A percentile compares a stretch with the other conserved stretches of the same genome.
phyloP scores from a whole-genome alignment of 2,113 vertebrate genomes.

The Oryzias celebensis region DNA sequence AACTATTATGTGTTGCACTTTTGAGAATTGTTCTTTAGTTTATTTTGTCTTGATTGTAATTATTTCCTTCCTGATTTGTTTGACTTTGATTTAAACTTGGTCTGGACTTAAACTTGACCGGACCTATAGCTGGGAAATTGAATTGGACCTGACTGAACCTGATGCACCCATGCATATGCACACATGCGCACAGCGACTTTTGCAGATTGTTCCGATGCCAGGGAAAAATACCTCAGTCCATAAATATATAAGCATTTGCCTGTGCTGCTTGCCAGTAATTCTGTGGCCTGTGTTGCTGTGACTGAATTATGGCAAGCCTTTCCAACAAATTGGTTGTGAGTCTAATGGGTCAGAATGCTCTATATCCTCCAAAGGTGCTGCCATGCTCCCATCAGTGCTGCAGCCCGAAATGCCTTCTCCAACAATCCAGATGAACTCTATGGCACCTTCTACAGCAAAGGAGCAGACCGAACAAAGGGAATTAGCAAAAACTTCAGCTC shows the following conservation, averaged over 20 bases:
- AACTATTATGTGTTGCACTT: conserved; percentile 18
- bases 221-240: conserved; percentile 55
- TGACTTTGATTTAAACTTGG: conserved; percentile 22
- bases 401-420: conserved; percentile 13
- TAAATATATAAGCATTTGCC: conserved; percentile 60
- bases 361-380: conserved; percentile 70
- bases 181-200: conserved; percentile 17
- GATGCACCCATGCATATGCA: conserved; percentile 22
- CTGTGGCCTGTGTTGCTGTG: conserved; percentile 41
- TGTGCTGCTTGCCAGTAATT: conserved; percentile 48
- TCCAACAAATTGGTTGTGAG: conserved; percentile 82
- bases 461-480: no score
- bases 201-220: conserved; percentile 38
- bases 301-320: conserved; percentile 80
- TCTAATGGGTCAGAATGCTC: conserved; percentile 80
- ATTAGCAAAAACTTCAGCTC: no score
- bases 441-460: no score
- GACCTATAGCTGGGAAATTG: conserved; percentile 38
- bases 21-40: conserved; percentile 13
- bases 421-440: conserved; percentile 2
- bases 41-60: conserved; percentile 29
- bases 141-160: conserved; percentile 34
- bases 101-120: conserved; percentile 45
- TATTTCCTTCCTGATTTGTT: conserved; percentile 5
- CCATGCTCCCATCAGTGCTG: conserved; percentile 34